Conservation (phyloP, 2,797 vertebrate species). For the Neosilurus mollespiculum region DNA sequence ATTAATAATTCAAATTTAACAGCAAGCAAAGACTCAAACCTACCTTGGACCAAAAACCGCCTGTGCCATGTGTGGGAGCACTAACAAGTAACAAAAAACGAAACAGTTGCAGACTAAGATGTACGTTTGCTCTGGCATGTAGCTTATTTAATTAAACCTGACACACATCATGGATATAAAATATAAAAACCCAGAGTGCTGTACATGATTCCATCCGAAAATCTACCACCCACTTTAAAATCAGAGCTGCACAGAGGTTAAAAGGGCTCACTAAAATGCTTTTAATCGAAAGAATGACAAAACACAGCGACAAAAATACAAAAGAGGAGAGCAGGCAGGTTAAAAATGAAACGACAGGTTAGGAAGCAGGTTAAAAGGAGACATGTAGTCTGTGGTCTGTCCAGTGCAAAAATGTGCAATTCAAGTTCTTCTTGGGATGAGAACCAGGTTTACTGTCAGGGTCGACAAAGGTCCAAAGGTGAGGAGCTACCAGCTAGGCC, state of each 20-base stretch:
- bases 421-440: conserved; percentile 45
- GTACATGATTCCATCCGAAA: conserved; percentile 6
- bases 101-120: conserved; percentile 4
- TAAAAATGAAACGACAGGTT: conserved; percentile 51
- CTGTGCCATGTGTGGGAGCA: not conserved
- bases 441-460: conserved; percentile 35
- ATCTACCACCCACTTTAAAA: conserved; percentile 20
- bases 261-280: conserved; percentile 57
- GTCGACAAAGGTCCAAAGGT: conserved; percentile 21
- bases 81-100: not conserved
- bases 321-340: conserved; percentile 44
- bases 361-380: conserved; percentile 54
- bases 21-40: not conserved
- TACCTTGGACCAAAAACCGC: not conserved
- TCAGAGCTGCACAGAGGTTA: conserved; percentile 33
- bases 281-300: conserved; percentile 57
- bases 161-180: not conserved
- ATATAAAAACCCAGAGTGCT: not conserved
- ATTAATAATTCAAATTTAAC: not conserved
- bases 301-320: conserved; percentile 49
- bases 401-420: conserved; percentile 54
- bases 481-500: conserved; percentile 28
- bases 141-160: conserved; percentile 21
- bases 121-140: not conserved
- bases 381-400: conserved; percentile 43